These are phyloP conservation scores for Microcebus ravelobensis DNA, from an alignment of 2,113 vertebrate genomes.

Conservation along the genomic window DNA sequence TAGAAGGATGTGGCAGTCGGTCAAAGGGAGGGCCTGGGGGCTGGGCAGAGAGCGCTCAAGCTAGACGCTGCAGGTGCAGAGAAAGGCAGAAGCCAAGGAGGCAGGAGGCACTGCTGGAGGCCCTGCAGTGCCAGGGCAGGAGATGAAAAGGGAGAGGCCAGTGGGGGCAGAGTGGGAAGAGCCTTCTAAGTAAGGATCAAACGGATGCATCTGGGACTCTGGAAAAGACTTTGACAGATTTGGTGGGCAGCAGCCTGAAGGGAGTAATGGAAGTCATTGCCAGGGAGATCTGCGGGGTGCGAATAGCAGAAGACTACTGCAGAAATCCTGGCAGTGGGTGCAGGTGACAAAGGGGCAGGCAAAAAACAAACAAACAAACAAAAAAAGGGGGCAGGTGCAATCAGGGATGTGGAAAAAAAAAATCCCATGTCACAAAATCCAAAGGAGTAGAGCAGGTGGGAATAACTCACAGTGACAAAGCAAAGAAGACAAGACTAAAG, in stretches of 20 bases:
- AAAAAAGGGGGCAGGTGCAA: not conserved
- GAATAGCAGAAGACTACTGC: not conserved
- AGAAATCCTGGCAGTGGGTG: not conserved
- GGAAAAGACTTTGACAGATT: not conserved
- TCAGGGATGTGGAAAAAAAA: not conserved
- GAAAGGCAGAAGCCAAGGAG: not conserved
- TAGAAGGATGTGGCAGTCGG: accelerated
- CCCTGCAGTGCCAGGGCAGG: not conserved
- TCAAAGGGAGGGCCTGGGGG: too few relatives aligned
- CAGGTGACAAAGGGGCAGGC: not conserved
- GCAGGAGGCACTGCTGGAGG: too few relatives aligned
- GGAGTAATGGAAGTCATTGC: not conserved
- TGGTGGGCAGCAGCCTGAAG: not conserved
- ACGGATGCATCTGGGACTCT: not conserved
- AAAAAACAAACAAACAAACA: too few relatives aligned
- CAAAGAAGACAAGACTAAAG: not conserved
- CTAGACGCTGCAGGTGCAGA: not conserved
- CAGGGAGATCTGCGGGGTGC: not conserved
- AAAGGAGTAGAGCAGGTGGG: not conserved
- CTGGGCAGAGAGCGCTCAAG: not conserved
- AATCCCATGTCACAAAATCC: too few relatives aligned
- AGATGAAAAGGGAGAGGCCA: not conserved
- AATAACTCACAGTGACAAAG: not conserved
- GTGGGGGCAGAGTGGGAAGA: not conserved
- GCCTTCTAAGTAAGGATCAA: not conserved